Percentiles rank a stretch among this genome's conserved stretches.
Evolutionary conservation across 2,113 vertebrate species (phyloP).

Genomic region (Gallinago media): DNA sequence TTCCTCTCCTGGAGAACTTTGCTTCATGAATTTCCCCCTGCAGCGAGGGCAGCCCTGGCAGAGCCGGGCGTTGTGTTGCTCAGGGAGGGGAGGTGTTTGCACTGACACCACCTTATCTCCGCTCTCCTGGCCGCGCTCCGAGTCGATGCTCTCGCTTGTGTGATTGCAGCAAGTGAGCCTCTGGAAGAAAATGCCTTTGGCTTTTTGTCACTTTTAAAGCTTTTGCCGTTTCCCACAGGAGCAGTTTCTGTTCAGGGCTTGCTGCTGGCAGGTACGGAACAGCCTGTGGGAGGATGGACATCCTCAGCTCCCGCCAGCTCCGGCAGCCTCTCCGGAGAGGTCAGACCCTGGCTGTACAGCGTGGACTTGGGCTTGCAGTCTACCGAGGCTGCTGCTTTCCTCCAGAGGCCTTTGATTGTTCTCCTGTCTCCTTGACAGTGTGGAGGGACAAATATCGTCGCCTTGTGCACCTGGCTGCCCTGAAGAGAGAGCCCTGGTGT

Average conservation of each 20-base stretch:
- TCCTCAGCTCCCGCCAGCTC: not conserved
- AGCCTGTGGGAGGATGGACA: not conserved
- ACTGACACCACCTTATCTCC: not conserved
- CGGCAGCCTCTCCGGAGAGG: not conserved
- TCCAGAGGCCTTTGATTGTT: not conserved
- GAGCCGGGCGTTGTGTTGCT: fast-evolving
- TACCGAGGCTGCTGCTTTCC: not conserved
- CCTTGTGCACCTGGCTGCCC: not conserved
- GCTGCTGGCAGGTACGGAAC: not conserved
- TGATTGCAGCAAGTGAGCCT: not conserved
- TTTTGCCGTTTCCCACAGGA: not conserved
- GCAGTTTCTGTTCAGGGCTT: not conserved
- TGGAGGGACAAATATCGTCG: not conserved
- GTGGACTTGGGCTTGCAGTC: not conserved
- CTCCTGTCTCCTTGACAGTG: not conserved
- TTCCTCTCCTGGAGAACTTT: fast-evolving
- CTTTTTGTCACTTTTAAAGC: fast-evolving
- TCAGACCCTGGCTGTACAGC: fast-evolving
- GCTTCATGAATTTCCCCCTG: not conserved
- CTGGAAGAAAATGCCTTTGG: not conserved
- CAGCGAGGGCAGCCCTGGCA: not conserved
- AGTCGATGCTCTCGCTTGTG: fast-evolving
- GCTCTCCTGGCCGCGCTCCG: fast-evolving
- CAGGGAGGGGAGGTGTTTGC: not conserved
- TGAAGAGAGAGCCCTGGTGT: not conserved